Evolutionary conservation across 1,140 invertebrate species (phyloP), one percentile per base, ranked within the genome.

Genomic region (Hycleus cichorii): DNA sequence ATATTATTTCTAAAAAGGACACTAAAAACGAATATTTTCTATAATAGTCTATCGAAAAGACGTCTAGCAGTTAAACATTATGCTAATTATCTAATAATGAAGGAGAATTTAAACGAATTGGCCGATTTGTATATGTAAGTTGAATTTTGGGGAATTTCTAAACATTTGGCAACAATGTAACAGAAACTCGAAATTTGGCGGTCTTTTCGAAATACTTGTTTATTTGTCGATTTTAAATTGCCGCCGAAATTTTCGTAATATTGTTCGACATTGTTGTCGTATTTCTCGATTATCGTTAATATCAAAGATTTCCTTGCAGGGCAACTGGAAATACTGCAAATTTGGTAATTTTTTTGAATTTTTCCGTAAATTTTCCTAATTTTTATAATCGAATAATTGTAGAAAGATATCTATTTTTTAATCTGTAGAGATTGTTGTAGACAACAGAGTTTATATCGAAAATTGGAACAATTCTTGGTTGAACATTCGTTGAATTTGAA

Each of bases 21-120:
- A 8, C 50, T 69, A 25, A 62, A 66, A 43, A 39, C 9, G 7
- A 66, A 60, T 56, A 53, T 66, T 55, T 68, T 71, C 49, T 65
- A 60, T 54, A 56, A 62, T 11, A 51, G 66, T 50, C 9, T 71
- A 12, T 42, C 59, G 1, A 71, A 70, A 53, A 43, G 62, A 25
- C 69, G 65, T 55, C 10, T 61, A 27, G 69, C 65, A 12, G 47
- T 70, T 6, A 57, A 61, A 45, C 65, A 69, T 58, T 71, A 70
- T 57, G 49, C 51, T 7, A 51, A 65, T 66, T 64, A 69, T 64
- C 56, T 71, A 49, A 64, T 66, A 32, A 49, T 57, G n/a, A 59
- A 62, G 24, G 60, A 62, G 53, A 42, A 58, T 10, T 63, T 61
- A 4, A 47, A 66, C 44, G 64, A 66, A 53, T 44, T 70, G 32